Percentiles rank a stretch among this genome's conserved stretches.
Evolutionary conservation across 2,797 vertebrate species (phyloP).

Genomic region (Moxostoma hubbsi): DNA sequence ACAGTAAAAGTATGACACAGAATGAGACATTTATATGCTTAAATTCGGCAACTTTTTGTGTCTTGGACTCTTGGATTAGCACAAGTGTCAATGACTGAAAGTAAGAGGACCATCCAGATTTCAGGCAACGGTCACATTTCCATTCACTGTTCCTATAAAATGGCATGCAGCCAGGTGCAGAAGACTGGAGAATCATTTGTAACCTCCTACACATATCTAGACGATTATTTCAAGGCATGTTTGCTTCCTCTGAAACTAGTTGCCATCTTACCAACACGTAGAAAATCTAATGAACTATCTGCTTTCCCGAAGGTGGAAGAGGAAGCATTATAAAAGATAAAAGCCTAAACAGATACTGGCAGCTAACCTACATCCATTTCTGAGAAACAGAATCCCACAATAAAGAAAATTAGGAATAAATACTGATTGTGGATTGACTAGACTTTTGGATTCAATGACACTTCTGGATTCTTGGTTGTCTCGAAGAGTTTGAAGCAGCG

Average conservation of each 20-base stretch:
- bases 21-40: background rate
- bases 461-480: background rate
- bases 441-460: background rate
- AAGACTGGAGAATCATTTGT: constrained; percentile 20
- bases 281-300: constrained; percentile 6
- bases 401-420: background rate
- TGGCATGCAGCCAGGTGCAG: constrained; percentile 35
- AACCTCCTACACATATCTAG: constrained; percentile 43
- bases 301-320: constrained; percentile 3
- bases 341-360: background rate
- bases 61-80: constrained; percentile 1
- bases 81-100: background rate
- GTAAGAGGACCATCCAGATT: constrained; percentile 4
- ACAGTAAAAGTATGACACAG: background rate
- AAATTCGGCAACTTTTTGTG: background rate
- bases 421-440: background rate
- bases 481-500: background rate
- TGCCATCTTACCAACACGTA: constrained; percentile 18
- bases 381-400: constrained; percentile 14
- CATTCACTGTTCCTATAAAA: background rate
- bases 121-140: constrained; percentile 14
- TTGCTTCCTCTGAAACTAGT: constrained; percentile 35
- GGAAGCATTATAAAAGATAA: constrained; percentile 17
- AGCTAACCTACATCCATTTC: constrained; percentile 15
- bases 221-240: constrained; percentile 19